Evolutionary conservation across 92 coral and sea anemone genomes (phyloP), one percentile per base, ranked within the genome.

Genomic region (Bergia puertoricense): DNA sequence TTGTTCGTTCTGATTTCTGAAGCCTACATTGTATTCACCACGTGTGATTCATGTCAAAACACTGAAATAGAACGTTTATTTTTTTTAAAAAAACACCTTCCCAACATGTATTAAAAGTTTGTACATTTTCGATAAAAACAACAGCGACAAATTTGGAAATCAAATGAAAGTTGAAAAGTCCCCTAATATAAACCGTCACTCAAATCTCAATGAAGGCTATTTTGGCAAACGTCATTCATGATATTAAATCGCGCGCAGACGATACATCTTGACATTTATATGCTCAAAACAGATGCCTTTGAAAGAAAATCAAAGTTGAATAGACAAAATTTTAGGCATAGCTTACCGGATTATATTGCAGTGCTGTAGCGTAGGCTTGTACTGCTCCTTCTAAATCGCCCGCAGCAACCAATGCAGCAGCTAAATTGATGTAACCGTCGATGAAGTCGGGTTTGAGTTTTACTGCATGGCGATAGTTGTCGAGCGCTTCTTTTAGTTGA

Each of bases 371-470:
- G 79, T 97, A 97, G 1, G 99, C 98, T 65, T 96, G 98, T 2
- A 97, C 99, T 50, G 99, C 99, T 40, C 99, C 99, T 88, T 97
- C 99, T 79, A 97, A 76, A 88, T 97, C 99, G 0, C 99, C 99
- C 76, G 99, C 99, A 89, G 99, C 99, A 44, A 97, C 99, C 38
- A 97, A 91, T 18, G 99, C 99, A n/a, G 99, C 99, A 85, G 99
- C 99, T 85, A 97, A 90, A 85, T 97, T 97, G 76, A 97, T 97
- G 82, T 97, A 97, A 80, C 99, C 99, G 92, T 97, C 99, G 85
- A 97, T 97, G 85, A 97, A 97, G 90, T 97, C 99, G n/a, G 99
- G 99, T 88, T 97, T 97, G 76, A 97, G 89, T 95, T 97, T 97
- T 3, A 97, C 99, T 45, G 99, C 99, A 79, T 97, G 99, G 89